Base-by-base conservation (phyloP, 2,888 invertebrate genomes). In the Druceiella hillmani region DNA sequence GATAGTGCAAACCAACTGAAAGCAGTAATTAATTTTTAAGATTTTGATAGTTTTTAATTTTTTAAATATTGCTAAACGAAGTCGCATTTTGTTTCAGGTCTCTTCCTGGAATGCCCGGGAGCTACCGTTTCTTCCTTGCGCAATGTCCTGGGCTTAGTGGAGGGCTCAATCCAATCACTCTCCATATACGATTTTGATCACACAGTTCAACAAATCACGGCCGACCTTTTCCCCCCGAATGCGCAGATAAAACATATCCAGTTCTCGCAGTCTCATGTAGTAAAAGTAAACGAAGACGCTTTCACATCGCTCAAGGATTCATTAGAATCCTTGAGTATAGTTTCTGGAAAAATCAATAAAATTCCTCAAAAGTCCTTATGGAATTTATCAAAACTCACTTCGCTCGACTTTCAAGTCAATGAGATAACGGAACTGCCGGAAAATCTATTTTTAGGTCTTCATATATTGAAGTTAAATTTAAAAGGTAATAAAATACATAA, bases 171-270 rank as follows among this genome's bases (percentile, higher is more conserved):
- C 52, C 89, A 91, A 61, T 90, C 90, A 32, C 72, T 92, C 56
- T 89, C 85, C 55, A 81, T 92, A 55, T 90, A 91, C 71, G 90
- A 91, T 61, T 76, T 92, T 52, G 90, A 92, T 67, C 81, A 81
- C 51, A 80, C 83, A 50, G 79, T 88, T 50, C 83, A 82, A 43
- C 79, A 81, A 51, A 72, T 92, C 36, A 81, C 83, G 44, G 70
- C 80, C 45, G 82, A 82, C 50, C 74, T 88, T 51, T 89, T 91
- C 60, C 86, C 87, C 38, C 65, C 78, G 13, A 73, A 75, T 56
- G 66, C 78, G 37, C 78, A 76, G 57, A 79, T 87, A 59, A 79
- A 74, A 50, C 84, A 78, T 69, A 75, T 85, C 56, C 89, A 81
- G 70, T 86, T 79, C 58, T 88, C 83, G 10, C 84, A 86, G 58